These are phyloP conservation scores for Ceyx cyanopectus DNA, from an alignment of 2,113 vertebrate species.

Conservation along the genomic window DNA sequence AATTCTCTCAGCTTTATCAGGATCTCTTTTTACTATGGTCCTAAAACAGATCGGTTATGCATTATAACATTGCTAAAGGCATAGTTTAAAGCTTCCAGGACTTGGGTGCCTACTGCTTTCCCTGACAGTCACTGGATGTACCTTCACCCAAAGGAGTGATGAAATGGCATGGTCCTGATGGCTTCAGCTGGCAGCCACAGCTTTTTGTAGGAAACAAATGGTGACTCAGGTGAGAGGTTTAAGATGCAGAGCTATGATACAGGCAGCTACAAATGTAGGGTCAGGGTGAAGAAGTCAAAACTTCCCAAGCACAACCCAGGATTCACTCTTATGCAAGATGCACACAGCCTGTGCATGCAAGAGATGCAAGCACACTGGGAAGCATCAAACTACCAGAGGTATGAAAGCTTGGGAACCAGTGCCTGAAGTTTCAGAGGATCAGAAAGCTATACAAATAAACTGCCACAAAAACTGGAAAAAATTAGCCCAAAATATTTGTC, in stretches of 20 bases:
- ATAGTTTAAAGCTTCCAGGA: neutral
- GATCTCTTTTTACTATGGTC: neutral
- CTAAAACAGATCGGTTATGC: neutral
- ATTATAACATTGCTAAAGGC: neutral
- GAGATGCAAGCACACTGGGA: neutral
- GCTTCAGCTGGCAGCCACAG: neutral
- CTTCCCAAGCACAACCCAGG: neutral
- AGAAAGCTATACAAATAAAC: neutral
- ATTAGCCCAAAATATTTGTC: neutral
- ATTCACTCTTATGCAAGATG: neutral
- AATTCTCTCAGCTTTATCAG: neutral
- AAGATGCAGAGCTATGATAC: rapidly evolving
- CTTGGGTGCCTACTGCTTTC: neutral
- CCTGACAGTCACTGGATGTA: neutral
- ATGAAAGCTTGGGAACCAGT: neutral
- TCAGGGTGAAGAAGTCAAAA: neutral
- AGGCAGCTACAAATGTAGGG: neutral
- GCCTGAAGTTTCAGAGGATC: neutral
- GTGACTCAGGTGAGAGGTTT: neutral
- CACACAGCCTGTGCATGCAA: neutral
- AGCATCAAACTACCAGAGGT: neutral
- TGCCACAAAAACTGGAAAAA: neutral
- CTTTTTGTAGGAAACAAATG: neutral
- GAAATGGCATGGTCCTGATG: neutral
- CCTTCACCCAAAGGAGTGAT: neutral